Percentiles rank a stretch among this genome's conserved stretches.
Conservation (phyloP, 2,113 vertebrate genomes). For the Crypturellus undulatus region DNA sequence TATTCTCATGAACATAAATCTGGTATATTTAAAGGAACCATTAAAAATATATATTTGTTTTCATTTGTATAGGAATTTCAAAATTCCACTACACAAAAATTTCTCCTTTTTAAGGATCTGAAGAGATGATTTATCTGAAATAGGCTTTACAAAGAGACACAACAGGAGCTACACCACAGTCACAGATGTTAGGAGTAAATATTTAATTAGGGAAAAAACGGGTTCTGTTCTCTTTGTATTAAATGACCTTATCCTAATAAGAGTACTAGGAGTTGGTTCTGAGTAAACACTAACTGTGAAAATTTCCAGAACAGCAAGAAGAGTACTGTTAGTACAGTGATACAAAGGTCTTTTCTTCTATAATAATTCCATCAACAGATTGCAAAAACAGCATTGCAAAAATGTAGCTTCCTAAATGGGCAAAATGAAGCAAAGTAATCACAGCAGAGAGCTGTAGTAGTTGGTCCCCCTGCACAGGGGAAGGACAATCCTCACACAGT, state of each 20-base stretch:
- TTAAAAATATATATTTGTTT: background rate
- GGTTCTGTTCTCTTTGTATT: background rate
- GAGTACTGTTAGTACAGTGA: background rate
- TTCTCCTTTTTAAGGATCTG: background rate
- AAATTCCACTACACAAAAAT: background rate
- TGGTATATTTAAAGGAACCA: background rate
- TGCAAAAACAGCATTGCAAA: background rate
- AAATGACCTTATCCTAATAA: background rate
- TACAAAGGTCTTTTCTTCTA: accelerated
- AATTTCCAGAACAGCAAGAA: background rate
- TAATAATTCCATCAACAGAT: background rate
- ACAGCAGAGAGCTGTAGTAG: background rate
- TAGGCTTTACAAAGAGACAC: background rate
- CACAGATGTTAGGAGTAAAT: background rate
- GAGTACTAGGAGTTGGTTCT: background rate
- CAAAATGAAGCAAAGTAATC: background rate
- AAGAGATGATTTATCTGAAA: background rate
- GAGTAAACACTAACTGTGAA: background rate
- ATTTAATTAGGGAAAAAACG: background rate
- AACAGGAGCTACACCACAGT: background rate
- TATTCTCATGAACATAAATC: background rate
- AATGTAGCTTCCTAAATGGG: background rate
- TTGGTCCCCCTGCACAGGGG: accelerated
- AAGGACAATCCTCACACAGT: accelerated
- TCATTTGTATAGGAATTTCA: background rate